A percentile compares a stretch with the other conserved stretches of the same genome.
Conservation (phyloP, 1,140 invertebrate species). For the Mercenaria mercenaria region DNA sequence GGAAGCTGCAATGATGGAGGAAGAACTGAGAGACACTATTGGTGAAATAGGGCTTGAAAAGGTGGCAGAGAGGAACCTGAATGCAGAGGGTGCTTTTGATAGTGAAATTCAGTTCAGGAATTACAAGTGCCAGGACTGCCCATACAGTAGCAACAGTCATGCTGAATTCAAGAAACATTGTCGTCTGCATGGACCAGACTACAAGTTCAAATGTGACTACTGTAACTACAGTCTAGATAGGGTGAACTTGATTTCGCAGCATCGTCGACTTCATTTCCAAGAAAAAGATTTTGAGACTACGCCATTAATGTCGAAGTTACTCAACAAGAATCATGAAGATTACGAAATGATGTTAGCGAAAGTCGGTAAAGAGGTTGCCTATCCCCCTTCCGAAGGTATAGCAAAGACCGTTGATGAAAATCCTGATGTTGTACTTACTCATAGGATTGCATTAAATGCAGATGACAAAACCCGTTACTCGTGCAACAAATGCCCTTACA, state of each 20-base stretch:
- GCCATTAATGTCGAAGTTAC: conserved; percentile 62
- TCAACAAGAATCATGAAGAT: conserved; percentile 62
- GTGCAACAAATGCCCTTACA: conserved; percentile 81
- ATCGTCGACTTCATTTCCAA: conserved; percentile 72
- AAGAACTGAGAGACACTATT: conserved; percentile 63
- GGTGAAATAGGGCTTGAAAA: conserved; percentile 39
- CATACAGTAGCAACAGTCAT: conserved; percentile 74
- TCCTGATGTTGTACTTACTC: not conserved
- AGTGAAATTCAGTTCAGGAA: conserved; percentile 68
- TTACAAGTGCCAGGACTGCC: conserved; percentile 76
- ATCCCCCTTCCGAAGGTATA: conserved; percentile 36
- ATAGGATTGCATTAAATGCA: not conserved
- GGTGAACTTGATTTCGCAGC: conserved; percentile 72
- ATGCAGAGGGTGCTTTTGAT: conserved; percentile 66
- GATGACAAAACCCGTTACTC: conserved; percentile 72
- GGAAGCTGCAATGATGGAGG: conserved; percentile 53
- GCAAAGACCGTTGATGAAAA: conserved; percentile 12
- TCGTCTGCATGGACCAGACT: conserved; percentile 70
- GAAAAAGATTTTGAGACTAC: conserved; percentile 71
- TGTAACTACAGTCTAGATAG: conserved; percentile 78
- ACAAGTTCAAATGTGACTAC: conserved; percentile 77
- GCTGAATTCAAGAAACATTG: conserved; percentile 74
- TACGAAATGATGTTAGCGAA: conserved; percentile 30
- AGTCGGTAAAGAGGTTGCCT: conserved; percentile 50
- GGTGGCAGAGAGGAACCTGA: conserved; percentile 61